Evolutionary conservation across 2,797 vertebrate genomes (phyloP).

Genomic region (Cryptoblepharus egeriae): DNA sequence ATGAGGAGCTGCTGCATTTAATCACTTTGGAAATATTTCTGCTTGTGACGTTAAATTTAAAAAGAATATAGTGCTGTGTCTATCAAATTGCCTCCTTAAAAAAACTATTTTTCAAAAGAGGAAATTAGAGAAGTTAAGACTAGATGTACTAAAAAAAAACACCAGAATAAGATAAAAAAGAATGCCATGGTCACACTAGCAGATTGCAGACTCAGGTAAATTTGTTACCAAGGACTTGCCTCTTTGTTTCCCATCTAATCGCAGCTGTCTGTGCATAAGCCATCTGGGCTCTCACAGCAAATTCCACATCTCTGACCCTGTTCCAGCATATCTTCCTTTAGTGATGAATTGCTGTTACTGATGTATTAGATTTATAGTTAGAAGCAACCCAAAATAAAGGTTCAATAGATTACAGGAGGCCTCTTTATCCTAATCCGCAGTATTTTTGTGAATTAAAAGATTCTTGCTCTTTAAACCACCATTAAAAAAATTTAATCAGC

Average conservation of each 20-base stretch:
- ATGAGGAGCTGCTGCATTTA: constrained; percentile 8
- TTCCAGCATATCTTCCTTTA: constrained; percentile 17
- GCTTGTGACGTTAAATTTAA: constrained; percentile 19
- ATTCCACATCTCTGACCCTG: constrained; percentile 42
- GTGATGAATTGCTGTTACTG: constrained; percentile 21
- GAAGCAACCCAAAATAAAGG: neutral
- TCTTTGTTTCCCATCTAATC: constrained; percentile 58
- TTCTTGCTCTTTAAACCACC: constrained; percentile 52
- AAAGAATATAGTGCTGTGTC: constrained; percentile 26
- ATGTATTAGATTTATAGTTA: neutral
- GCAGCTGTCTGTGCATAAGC: constrained; percentile 64
- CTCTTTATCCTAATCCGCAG: constrained; percentile 33
- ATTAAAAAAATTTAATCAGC: constrained; percentile 71
- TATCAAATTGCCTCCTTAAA: constrained; percentile 41
- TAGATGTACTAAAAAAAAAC: constrained; percentile 1
- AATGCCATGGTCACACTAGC: neutral
- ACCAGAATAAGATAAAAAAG: neutral
- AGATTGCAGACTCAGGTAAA: constrained; percentile 39
- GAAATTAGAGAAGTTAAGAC: constrained; percentile 39
- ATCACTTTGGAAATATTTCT: constrained; percentile 27
- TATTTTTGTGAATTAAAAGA: constrained; percentile 51
- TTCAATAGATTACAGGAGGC: constrained; percentile 10
- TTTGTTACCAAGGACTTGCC: constrained; percentile 58
- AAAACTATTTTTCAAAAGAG: neutral
- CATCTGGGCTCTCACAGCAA: constrained; percentile 66